phyloP scores from a whole-genome alignment of 1,140 invertebrate species.

The Halyomorpha halys region DNA sequence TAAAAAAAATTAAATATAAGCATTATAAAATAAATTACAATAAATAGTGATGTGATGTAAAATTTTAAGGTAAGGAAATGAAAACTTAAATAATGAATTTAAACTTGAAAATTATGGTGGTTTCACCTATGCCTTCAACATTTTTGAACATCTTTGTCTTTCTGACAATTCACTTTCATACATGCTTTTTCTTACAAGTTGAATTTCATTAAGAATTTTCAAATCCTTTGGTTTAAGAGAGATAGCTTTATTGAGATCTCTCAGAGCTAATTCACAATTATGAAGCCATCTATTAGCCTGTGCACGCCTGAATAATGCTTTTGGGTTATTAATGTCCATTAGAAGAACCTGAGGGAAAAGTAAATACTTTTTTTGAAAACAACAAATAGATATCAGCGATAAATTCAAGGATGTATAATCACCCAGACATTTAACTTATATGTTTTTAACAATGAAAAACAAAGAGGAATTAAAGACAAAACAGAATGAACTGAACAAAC shows the following conservation, averaged over 20 bases:
- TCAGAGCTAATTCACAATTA: constrained; percentile 15
- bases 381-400: background rate
- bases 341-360: constrained; percentile 48
- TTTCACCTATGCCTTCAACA: constrained; percentile 9
- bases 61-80: too few species aligned
- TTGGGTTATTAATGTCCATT: constrained; percentile 53
- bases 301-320: constrained; percentile 68
- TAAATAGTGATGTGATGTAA: too few species aligned
- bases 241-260: constrained; percentile 6
- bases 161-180: constrained; percentile 10
- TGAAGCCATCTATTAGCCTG: constrained; percentile 42
- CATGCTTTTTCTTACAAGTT: constrained; percentile 5
- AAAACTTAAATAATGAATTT: too few species aligned
- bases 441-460: too few species aligned
- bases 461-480: too few species aligned
- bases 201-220: constrained; percentile 9
- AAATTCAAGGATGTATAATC: background rate
- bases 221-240: constrained; percentile 3
- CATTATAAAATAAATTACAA: too few species aligned
- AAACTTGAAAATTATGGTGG: too few species aligned
- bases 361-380: constrained; percentile 1
- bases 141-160: constrained; percentile 18
- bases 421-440: too few species aligned
- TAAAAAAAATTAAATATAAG: too few species aligned
- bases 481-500: too few species aligned